These are phyloP conservation scores for Willowsia nigromaculata DNA, from an alignment of 2,888 invertebrate species.

Conservation along the genomic window DNA sequence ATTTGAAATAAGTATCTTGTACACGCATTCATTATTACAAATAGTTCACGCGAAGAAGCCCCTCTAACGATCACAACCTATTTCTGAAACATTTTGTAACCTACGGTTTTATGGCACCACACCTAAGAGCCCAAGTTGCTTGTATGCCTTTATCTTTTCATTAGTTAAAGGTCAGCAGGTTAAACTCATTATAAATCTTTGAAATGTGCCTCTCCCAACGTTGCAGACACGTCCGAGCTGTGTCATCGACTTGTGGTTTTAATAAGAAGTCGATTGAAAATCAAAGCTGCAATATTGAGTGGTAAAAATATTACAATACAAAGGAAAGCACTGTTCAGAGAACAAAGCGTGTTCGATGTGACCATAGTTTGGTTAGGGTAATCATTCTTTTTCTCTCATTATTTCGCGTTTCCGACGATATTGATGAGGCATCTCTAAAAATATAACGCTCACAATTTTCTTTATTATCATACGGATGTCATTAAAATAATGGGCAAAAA, in stretches of 20 bases:
- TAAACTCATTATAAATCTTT: slow-evolving; percentile 24
- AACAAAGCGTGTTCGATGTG: not conserved
- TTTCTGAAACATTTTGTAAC: not conserved
- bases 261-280: too few species aligned
- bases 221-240: not conserved
- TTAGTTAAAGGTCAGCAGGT: slow-evolving; percentile 30
- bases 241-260: too few species aligned
- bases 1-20: too few species aligned
- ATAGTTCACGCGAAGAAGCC: not conserved
- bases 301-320: not conserved
- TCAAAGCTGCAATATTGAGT: too few species aligned
- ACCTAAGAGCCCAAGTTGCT: too few species aligned
- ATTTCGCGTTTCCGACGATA: too few species aligned
- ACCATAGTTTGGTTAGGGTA: too few species aligned
- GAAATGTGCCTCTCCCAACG: not conserved
- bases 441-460: too few species aligned
- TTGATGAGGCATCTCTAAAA: too few species aligned
- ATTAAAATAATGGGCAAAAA: not conserved
- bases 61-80: not conserved
- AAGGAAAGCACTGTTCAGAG: not conserved
- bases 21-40: not conserved
- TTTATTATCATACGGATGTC: not conserved
- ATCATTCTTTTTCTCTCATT: too few species aligned
- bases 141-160: not conserved
- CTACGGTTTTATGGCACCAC: not conserved